A percentile compares a stretch with the other conserved stretches of the same genome.
Conservation (phyloP, 2,113 vertebrate genomes). For the Polypterus senegalus region DNA sequence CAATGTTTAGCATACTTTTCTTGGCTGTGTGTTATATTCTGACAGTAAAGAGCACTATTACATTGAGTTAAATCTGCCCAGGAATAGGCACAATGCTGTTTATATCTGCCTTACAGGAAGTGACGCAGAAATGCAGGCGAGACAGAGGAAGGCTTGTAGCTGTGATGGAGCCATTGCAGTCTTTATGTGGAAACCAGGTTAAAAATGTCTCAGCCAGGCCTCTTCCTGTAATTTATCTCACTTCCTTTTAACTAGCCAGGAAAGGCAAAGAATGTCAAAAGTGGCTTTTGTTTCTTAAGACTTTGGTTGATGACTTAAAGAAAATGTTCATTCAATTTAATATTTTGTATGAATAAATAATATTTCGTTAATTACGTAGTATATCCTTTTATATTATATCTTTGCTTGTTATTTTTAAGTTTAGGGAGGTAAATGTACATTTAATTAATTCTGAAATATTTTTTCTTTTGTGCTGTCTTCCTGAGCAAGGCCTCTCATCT, state of each 20-base stretch:
- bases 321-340: too few relatives aligned
- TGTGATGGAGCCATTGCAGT: not conserved
- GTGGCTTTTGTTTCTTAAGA: too few relatives aligned
- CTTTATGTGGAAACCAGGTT: not conserved
- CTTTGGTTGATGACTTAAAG: too few relatives aligned
- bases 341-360: too few relatives aligned
- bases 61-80: not conserved
- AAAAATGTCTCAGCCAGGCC: slow-evolving; percentile 1
- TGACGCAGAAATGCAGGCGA: not conserved
- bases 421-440: too few relatives aligned
- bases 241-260: not conserved
- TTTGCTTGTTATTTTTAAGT: too few relatives aligned
- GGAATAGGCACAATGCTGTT: not conserved
- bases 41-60: not conserved
- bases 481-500: too few relatives aligned
- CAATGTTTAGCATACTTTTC: not conserved
- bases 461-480: too few relatives aligned
- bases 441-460: too few relatives aligned
- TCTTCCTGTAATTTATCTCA: not conserved
- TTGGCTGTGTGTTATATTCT: slow-evolving; percentile 1
- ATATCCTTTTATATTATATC: too few relatives aligned
- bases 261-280: too few relatives aligned
- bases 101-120: not conserved
- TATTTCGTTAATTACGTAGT: too few relatives aligned
- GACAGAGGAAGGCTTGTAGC: not conserved